These are phyloP conservation scores for Chrysolophus pictus DNA, from an alignment of 2,797 vertebrate genomes.

Conservation along the genomic window DNA sequence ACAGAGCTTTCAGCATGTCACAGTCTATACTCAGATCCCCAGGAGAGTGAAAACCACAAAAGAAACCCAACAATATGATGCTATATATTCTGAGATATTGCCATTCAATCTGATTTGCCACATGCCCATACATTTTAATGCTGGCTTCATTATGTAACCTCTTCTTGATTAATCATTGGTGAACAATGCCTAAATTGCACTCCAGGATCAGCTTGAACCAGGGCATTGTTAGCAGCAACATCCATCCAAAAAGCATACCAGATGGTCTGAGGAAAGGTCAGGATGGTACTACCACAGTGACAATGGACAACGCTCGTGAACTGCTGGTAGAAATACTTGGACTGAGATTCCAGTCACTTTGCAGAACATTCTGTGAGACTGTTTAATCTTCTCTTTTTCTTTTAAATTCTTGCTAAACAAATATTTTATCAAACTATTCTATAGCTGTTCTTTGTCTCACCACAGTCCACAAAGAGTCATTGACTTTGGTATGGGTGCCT, in stretches of 20 bases:
- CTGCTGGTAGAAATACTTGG: neutral
- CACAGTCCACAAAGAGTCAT: neutral
- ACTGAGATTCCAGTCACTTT: neutral
- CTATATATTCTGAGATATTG: constrained; percentile 69
- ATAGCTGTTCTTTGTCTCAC: rapidly evolving
- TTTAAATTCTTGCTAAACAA: neutral
- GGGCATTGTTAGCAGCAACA: constrained; percentile 49
- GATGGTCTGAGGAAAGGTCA: constrained; percentile 67
- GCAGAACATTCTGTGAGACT: neutral
- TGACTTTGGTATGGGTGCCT: neutral
- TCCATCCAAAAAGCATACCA: constrained; percentile 51
- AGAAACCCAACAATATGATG: constrained; percentile 55
- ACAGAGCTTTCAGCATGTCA: constrained; percentile 20
- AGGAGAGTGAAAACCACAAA: constrained; percentile 59
- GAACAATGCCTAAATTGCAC: constrained; percentile 65
- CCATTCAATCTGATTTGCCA: constrained; percentile 67
- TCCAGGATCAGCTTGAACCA: constrained; percentile 29
- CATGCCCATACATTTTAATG: constrained; percentile 74
- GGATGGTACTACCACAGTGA: neutral
- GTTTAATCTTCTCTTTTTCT: neutral
- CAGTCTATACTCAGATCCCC: constrained; percentile 31
- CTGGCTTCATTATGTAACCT: constrained; percentile 66
- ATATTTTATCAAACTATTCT: neutral
- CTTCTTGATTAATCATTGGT: constrained; percentile 72
- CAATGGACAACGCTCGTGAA: constrained; percentile 43